These are phyloP conservation scores for Ceuthmochares aereus DNA, from an alignment of 2,113 vertebrate species.

Conservation along the genomic window DNA sequence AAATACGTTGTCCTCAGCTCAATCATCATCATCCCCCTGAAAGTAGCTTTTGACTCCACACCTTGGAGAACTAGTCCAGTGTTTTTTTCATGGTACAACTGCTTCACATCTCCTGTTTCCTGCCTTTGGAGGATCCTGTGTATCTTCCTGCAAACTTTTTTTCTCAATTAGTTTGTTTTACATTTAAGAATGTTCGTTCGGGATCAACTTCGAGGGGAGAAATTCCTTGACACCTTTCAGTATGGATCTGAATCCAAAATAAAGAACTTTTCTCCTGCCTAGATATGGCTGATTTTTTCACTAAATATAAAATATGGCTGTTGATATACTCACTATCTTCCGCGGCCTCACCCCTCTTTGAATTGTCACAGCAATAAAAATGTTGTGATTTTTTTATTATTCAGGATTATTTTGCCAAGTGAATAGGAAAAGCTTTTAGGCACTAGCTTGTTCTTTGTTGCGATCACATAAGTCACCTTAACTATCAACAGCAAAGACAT, in stretches of 20 bases:
- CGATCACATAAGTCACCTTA: not conserved
- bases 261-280: not conserved
- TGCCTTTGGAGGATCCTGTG: not conserved
- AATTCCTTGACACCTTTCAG: not conserved
- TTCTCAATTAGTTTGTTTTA: not conserved
- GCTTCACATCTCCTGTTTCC: not conserved
- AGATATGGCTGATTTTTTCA: not conserved
- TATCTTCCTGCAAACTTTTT: not conserved
- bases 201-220: not conserved
- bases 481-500: constrained; percentile 7
- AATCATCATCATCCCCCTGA: not conserved
- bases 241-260: not conserved
- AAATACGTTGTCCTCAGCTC: not conserved
- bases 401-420: not conserved
- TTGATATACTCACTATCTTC: not conserved
- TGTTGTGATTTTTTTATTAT: not conserved
- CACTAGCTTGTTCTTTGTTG: not conserved
- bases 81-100: not conserved
- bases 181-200: not conserved
- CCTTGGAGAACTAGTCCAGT: not conserved
- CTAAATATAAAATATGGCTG: not conserved
- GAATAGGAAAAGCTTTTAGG: not conserved
- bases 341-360: no score
- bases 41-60: not conserved
- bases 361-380: not conserved